Conservation (phyloP, 2,888 invertebrate species). For the Diloba caeruleocephala region DNA sequence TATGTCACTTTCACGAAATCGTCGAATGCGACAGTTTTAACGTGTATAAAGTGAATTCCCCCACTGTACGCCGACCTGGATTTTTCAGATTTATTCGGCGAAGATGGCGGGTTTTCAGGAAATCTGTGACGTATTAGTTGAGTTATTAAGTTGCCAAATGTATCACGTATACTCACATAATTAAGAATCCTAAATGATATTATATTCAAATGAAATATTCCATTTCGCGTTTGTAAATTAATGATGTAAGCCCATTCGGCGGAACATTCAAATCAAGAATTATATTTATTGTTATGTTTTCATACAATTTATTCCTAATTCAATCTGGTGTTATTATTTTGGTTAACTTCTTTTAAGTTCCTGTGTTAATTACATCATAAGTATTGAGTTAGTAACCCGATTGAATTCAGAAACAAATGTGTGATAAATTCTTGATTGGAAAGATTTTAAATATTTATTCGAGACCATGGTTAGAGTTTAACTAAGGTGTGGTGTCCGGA, state of each 20-base stretch:
- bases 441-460: too few species aligned
- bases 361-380: too few species aligned
- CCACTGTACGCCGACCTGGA: conserved; percentile 57
- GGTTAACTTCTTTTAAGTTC: conserved; percentile 15
- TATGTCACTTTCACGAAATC: conserved; percentile 44
- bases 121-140: conserved; percentile 51
- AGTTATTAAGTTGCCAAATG: conserved; percentile 54
- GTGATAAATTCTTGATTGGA: too few species aligned
- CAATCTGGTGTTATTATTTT: conserved; percentile 12
- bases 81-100: conserved; percentile 54
- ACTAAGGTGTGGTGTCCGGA: too few species aligned
- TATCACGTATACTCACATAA: conserved; percentile 39
- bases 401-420: too few species aligned
- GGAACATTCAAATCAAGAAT: conserved; percentile 18
- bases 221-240: conserved; percentile 33
- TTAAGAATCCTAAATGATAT: conserved; percentile 50
- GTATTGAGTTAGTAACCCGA: too few species aligned
- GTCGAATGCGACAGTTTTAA: conserved; percentile 44
- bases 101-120: conserved; percentile 52
- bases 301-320: conserved; percentile 13
- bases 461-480: too few species aligned
- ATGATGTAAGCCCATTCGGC: conserved; percentile 20
- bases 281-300: conserved; percentile 9
- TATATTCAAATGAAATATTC: conserved; percentile 42
- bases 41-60: conserved; percentile 48